These are phyloP conservation scores for Pelecanoides urinatrix DNA, from an alignment of 2,113 vertebrate species.

Conservation along the genomic window DNA sequence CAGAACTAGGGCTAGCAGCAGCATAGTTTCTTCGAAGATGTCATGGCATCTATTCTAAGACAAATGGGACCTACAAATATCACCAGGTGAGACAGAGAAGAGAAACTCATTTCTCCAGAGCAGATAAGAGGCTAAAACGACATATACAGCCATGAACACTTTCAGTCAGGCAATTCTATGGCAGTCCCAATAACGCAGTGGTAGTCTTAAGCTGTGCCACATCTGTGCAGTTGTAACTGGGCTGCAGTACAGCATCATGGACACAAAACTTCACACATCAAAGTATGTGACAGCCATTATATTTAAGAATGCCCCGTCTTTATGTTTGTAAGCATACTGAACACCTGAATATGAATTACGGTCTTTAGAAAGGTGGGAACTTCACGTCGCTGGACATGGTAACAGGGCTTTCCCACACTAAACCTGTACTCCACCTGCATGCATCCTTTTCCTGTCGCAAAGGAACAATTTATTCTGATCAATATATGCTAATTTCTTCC, in stretches of 20 bases:
- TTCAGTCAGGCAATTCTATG: neutral
- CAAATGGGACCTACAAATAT: neutral
- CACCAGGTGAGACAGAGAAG: neutral
- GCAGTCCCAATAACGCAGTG: rapidly evolving
- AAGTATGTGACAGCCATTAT: neutral
- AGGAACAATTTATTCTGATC: neutral
- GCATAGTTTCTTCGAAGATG: neutral
- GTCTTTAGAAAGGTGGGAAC: neutral
- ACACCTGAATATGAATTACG: neutral
- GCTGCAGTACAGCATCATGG: neutral
- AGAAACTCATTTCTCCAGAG: neutral
- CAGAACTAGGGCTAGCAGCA: neutral
- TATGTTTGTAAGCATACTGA: neutral
- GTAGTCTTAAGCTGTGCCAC: neutral
- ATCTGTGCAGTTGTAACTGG: neutral
- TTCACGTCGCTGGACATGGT: neutral
- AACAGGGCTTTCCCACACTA: neutral
- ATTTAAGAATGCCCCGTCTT: neutral
- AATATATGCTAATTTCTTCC: neutral
- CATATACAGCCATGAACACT: neutral
- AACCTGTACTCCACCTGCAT: neutral
- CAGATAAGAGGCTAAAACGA: neutral
- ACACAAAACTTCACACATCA: neutral
- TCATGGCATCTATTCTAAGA: neutral
- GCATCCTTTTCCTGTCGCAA: neutral